Evolutionary conservation across 2,113 vertebrate genomes (phyloP).

Genomic region (Lota lota): DNA sequence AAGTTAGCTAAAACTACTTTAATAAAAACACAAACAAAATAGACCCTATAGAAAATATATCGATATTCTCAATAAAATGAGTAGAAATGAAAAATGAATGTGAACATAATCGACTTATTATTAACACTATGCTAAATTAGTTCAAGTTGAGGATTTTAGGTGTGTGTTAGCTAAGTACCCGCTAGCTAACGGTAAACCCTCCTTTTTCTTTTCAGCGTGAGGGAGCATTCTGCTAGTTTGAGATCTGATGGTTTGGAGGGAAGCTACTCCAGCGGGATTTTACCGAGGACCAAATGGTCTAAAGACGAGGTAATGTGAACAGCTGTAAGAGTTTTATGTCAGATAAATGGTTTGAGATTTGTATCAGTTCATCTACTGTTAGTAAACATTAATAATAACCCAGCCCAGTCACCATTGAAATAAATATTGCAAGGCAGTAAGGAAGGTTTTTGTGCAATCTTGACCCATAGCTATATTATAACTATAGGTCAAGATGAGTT

Average conservation of each 20-base stretch:
- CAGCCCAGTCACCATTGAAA: too few species aligned
- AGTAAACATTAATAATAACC: background rate
- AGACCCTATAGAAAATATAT: too few species aligned
- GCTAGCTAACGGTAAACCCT: too few species aligned
- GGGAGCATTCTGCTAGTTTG: conserved; percentile 5
- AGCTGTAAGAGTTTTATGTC: background rate
- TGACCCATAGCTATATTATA: too few species aligned
- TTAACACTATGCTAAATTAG: background rate
- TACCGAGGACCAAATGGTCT: conserved; percentile 39
- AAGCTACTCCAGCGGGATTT: conserved; percentile 11
- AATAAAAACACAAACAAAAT: too few species aligned
- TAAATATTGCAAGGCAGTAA: too few species aligned
- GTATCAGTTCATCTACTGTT: background rate
- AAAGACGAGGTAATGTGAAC: conserved; percentile 41
- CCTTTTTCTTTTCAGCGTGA: conserved; percentile 19
- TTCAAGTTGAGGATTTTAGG: background rate
- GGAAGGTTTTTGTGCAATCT: too few species aligned
- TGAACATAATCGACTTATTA: background rate
- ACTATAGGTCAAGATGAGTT: too few species aligned
- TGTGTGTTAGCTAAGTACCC: background rate
- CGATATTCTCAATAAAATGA: too few species aligned
- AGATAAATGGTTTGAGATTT: background rate
- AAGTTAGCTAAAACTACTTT: too few species aligned
- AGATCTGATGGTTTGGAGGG: background rate
- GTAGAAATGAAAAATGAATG: too few species aligned